phyloP scores from a whole-genome alignment of 2,888 invertebrate genomes.

The Diarsia rubi region DNA sequence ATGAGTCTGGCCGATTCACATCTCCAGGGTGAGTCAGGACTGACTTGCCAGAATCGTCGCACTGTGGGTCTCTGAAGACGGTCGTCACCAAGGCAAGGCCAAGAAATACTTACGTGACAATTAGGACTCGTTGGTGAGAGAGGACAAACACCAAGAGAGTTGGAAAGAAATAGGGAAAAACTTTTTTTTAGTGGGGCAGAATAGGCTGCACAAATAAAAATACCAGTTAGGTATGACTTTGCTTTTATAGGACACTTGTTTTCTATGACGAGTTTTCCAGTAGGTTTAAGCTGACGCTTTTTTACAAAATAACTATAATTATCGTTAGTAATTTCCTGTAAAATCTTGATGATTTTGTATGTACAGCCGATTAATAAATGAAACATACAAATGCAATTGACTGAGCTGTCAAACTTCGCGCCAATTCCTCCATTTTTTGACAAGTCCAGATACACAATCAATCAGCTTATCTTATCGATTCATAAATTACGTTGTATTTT shows the following conservation, averaged over 20 bases:
- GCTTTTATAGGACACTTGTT: not conserved
- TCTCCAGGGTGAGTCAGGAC: not conserved
- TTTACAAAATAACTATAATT: not conserved
- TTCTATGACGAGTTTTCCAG: no score
- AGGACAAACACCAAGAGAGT: no score
- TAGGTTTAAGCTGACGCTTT: not conserved
- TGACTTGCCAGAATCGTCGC: not conserved
- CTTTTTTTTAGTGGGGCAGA: not conserved
- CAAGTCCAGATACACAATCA: conserved; percentile 22
- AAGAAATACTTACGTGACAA: no score
- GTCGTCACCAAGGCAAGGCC: no score
- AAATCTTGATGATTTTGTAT: not conserved
- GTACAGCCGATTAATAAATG: not conserved
- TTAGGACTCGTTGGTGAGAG: no score
- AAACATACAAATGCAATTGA: not conserved
- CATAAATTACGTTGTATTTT: conserved; percentile 67
- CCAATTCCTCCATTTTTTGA: conserved; percentile 14
- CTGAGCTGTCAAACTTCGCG: conserved; percentile 30
- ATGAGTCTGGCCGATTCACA: not conserved
- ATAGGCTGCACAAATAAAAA: not conserved
- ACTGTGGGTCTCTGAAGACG: no score
- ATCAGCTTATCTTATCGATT: conserved; percentile 36
- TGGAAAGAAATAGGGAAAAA: not conserved
- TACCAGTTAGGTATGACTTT: not conserved
- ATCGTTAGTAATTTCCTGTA: not conserved